Percentiles rank a stretch among this genome's conserved stretches.
Evolutionary conservation across 2,113 vertebrate species (phyloP).

Genomic region (Bombycilla garrulus): DNA sequence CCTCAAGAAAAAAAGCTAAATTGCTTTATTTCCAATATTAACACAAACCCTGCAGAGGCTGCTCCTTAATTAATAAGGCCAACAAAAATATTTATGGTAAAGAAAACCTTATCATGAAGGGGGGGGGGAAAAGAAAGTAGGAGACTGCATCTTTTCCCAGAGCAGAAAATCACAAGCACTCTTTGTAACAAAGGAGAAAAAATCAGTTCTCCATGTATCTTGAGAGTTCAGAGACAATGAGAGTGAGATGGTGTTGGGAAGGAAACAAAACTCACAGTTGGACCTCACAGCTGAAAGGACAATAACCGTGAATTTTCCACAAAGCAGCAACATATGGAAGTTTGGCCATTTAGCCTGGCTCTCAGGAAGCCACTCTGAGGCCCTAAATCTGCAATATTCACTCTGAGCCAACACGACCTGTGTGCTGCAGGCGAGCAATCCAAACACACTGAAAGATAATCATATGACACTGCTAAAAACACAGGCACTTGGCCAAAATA

Average conservation of each 20-base stretch:
- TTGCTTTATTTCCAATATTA: neutral
- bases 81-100: neutral
- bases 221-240: neutral
- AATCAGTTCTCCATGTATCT: neutral
- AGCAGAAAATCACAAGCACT: neutral
- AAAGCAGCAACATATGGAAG: neutral
- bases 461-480: neutral
- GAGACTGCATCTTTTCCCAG: neutral
- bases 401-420: neutral
- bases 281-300: neutral
- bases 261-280: neutral
- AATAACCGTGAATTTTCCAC: neutral
- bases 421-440: neutral
- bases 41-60: neutral
- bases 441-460: neutral
- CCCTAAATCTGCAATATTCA: neutral
- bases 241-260: neutral
- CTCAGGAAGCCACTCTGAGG: neutral
- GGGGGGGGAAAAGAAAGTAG: fast-evolving
- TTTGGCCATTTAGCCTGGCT: neutral
- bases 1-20: neutral
- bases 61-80: neutral
- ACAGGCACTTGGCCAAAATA: neutral
- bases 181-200: neutral
- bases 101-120: neutral